These are phyloP conservation scores for Grantiella picta DNA, from an alignment of 2,113 vertebrate genomes.

Conservation along the genomic window DNA sequence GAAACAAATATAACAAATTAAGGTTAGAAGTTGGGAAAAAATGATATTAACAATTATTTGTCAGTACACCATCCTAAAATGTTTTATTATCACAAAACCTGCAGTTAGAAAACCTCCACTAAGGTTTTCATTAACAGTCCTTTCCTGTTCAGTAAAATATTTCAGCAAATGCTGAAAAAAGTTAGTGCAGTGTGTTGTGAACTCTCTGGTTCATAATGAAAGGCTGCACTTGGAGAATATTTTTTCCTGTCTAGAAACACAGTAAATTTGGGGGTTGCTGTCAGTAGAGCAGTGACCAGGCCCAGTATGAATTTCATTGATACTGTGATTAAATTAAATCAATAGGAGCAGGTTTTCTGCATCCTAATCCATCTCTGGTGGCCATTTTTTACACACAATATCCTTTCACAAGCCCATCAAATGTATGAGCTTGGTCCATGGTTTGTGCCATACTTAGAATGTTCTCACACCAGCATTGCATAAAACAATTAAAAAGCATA, in stretches of 20 bases:
- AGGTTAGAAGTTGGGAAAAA: background rate
- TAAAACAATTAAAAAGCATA: background rate
- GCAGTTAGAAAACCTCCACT: background rate
- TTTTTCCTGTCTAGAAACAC: background rate
- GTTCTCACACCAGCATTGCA: background rate
- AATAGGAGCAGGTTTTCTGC: background rate
- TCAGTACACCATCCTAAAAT: background rate
- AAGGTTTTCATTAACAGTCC: background rate
- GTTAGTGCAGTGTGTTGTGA: background rate
- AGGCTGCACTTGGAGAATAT: background rate
- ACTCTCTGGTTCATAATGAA: background rate
- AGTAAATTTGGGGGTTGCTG: background rate
- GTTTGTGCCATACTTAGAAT: background rate
- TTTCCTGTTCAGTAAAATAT: background rate
- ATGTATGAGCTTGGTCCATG: background rate
- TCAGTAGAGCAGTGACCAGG: background rate
- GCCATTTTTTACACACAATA: background rate
- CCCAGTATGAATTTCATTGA: background rate
- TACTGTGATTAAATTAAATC: background rate
- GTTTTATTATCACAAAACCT: background rate
- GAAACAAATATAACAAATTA: background rate
- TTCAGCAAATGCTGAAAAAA: background rate
- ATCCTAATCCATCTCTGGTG: background rate
- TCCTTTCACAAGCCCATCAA: background rate
- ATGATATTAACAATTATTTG: background rate